phyloP scores from a whole-genome alignment of 2,113 vertebrate species.

The Ranitomeya variabilis region DNA sequence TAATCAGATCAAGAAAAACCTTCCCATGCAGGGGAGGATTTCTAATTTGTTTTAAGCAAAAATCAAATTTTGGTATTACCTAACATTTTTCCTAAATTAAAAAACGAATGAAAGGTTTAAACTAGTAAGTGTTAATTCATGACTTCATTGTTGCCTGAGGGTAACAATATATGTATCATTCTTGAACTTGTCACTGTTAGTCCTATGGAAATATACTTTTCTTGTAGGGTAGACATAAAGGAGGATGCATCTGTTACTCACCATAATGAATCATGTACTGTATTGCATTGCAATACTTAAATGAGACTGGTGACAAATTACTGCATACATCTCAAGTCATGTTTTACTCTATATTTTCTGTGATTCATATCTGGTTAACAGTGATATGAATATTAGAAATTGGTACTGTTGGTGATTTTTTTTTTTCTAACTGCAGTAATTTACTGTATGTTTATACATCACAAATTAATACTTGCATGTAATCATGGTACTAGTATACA shows the following conservation, averaged over 20 bases:
- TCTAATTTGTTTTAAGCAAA: no score
- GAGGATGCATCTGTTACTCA: background rate
- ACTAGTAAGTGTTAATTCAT: background rate
- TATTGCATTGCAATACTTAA: background rate
- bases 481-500: background rate
- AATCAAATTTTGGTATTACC: no score
- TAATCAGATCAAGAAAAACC: no score
- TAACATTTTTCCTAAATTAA: no score
- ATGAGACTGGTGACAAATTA: background rate
- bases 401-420: background rate
- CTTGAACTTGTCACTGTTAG: background rate
- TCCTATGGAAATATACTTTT: background rate
- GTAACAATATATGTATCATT: background rate
- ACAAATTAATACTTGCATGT: background rate
- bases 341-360: background rate
- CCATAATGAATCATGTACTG: conserved; percentile 29
- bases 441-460: background rate
- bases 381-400: background rate
- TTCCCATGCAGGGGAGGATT: no score
- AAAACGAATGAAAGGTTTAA: background rate
- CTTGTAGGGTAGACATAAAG: conserved; percentile 16
- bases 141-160: background rate
- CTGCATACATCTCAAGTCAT: background rate
- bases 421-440: background rate
- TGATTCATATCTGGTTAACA: background rate